Conservation (phyloP, 2,888 invertebrate species). For the Agrotis clavis region DNA sequence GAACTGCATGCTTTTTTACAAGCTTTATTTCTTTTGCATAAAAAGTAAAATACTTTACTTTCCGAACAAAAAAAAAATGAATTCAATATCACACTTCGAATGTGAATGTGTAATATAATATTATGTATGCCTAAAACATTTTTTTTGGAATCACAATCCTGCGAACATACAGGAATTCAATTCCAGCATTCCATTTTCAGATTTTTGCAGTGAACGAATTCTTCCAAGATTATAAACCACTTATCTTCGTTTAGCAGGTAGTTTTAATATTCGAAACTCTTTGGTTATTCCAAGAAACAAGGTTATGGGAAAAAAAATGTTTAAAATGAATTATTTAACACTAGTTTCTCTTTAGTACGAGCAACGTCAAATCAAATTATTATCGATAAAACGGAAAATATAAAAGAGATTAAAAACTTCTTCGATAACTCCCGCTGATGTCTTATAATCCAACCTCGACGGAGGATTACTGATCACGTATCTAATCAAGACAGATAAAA, state of each 20-base stretch:
- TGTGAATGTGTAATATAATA: not conserved
- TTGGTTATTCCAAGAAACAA: not conserved
- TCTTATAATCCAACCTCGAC: constrained; percentile 8
- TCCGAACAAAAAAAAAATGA: not conserved
- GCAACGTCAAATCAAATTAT: not conserved
- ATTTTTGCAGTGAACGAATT: not conserved
- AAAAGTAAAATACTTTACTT: not conserved
- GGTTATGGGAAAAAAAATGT: not conserved
- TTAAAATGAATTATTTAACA: not conserved
- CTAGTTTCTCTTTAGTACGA: not conserved
- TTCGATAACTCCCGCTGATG: not conserved
- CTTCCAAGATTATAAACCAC: not conserved
- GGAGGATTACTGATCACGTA: constrained; percentile 23
- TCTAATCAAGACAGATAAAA: constrained; percentile 10
- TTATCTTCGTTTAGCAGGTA: not conserved
- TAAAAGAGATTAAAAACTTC: constrained; percentile 18
- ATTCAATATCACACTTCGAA: not conserved
- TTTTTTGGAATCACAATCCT: not conserved
- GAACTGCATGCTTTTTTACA: not conserved
- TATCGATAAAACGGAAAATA: not conserved
- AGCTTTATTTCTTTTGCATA: not conserved
- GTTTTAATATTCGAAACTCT: not conserved
- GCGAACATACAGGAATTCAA: not conserved
- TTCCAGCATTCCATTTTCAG: not conserved
- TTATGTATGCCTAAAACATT: not conserved